Base-by-base conservation (phyloP, 1,140 invertebrate species). In the Spodoptera frugiperda region DNA sequence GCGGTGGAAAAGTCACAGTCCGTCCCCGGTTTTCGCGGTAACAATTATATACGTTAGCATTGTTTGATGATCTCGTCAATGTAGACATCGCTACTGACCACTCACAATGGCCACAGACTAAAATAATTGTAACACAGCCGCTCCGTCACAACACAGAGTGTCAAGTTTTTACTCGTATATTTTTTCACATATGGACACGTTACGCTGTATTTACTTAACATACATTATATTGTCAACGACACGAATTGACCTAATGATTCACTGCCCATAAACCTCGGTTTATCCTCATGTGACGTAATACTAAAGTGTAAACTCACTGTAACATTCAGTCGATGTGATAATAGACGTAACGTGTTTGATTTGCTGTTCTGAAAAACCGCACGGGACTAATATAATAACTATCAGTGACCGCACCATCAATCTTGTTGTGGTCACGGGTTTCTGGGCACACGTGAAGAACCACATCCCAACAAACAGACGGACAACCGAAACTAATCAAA, bases 181-280 rank as follows among this genome's bases (percentile, higher is more conserved):
- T 83, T 82, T 87, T 82, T 87, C 75, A 25, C 25, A 81, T 78
- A 81, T 87, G 75, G 85, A 53, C 76, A 54, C 72, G 63, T 82
- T 84, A 81, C 79, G 83, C 82, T 71, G 76, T 82, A 80, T 90
- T 89, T 87, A 85, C 78, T 91, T 92, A 87, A 85, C 87, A 89
- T 82, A 88, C 84, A 88, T 92, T 84, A 87, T 80, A 89, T 92
- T 91, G 90, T 89, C 89, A 90, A 89, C 89, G 89, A 89, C 85
- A 86, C 82, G 81, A 82, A 87, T 90, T 89, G 89, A 93, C 90
- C 90, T 84, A 93, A 89, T 92, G 91, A 93, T 89, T 92, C 90
- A 91, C 82, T 91, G 85, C 88, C 89, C 88, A 89, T 90, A 90
- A 89, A 89, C 84, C 80, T 84, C 78, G 61, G 81, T 81, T 91